These are phyloP conservation scores for Monochamus saltuarius DNA, from an alignment of 1,140 invertebrate species.

Conservation along the genomic window DNA sequence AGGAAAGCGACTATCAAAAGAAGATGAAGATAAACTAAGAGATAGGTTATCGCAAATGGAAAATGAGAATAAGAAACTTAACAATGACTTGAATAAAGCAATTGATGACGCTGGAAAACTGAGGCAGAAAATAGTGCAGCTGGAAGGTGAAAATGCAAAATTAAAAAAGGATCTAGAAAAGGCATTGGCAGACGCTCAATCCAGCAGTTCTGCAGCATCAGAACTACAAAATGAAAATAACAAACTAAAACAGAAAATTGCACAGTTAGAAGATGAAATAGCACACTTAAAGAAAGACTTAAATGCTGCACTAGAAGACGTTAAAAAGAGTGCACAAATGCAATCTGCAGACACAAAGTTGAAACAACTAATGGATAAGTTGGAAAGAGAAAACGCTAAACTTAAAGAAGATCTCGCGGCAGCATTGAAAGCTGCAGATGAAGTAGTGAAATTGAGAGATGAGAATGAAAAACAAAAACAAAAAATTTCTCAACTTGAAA, in stretches of 20 bases:
- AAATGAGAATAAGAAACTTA: background rate
- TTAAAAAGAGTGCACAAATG: slow-evolving; percentile 21
- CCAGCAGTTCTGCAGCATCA: background rate
- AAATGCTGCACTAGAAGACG: slow-evolving; percentile 22
- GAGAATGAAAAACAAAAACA: slow-evolving; percentile 25
- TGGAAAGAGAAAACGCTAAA: slow-evolving; percentile 22
- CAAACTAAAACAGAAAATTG: slow-evolving; percentile 24
- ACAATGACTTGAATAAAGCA: slow-evolving; percentile 4
- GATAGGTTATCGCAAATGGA: background rate
- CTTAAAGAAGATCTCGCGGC: slow-evolving; percentile 20
- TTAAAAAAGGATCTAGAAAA: slow-evolving; percentile 21
- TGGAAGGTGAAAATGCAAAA: slow-evolving; percentile 24
- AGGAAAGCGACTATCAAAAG: background rate
- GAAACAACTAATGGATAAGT: slow-evolving; percentile 20
- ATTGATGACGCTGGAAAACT: slow-evolving; percentile 27
- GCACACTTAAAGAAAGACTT: slow-evolving; percentile 26
- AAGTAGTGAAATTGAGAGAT: slow-evolving; percentile 10
- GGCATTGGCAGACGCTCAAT: slow-evolving; percentile 11
- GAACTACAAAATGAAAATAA: slow-evolving; percentile 21
- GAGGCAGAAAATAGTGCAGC: slow-evolving; percentile 19
- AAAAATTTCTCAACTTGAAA: slow-evolving; percentile 24
- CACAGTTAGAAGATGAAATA: slow-evolving; percentile 24
- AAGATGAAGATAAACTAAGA: background rate
- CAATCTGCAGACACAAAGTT: slow-evolving; percentile 26
- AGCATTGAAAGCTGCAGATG: slow-evolving; percentile 18